Conservation (phyloP, 2,888 invertebrate species). For the Globia sparganii region DNA sequence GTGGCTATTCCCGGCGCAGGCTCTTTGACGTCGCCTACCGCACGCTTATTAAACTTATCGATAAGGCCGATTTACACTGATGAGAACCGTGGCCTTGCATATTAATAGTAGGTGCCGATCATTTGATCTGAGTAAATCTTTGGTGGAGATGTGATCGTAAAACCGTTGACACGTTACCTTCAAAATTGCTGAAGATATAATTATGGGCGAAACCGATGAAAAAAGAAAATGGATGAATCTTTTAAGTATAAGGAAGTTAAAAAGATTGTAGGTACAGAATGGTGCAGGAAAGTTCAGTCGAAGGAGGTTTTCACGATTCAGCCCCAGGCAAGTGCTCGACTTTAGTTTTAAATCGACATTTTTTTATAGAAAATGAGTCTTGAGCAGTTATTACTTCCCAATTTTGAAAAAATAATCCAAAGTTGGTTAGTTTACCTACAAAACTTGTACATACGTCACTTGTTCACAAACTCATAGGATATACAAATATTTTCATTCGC, state of each 20-base stretch:
- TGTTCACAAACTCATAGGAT: not conserved
- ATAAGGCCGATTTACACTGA: slow-evolving; percentile 80
- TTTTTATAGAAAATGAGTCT: not conserved
- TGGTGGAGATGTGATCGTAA: slow-evolving; percentile 41
- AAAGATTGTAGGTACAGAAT: not conserved
- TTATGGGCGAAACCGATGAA: not conserved
- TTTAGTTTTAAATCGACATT: not conserved
- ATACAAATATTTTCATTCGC: slow-evolving; percentile 18
- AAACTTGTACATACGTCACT: not conserved
- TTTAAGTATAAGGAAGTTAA: not conserved
- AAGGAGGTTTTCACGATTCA: not conserved
- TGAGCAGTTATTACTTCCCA: not conserved
- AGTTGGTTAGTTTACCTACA: not conserved
- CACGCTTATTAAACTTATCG: slow-evolving; percentile 75
- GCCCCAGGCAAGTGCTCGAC: no score
- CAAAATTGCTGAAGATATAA: not conserved
- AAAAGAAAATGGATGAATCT: not conserved
- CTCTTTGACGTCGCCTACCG: slow-evolving; percentile 70
- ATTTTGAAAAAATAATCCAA: not conserved
- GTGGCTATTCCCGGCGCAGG: slow-evolving; percentile 66
- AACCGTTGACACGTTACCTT: not conserved
- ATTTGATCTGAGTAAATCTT: slow-evolving; percentile 48
- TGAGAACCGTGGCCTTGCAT: slow-evolving; percentile 79
- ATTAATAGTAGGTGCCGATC: slow-evolving; percentile 69
- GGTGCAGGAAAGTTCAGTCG: not conserved